phyloP scores from a whole-genome alignment of 2,888 invertebrate genomes.

The Blastobasis lacticolella region DNA sequence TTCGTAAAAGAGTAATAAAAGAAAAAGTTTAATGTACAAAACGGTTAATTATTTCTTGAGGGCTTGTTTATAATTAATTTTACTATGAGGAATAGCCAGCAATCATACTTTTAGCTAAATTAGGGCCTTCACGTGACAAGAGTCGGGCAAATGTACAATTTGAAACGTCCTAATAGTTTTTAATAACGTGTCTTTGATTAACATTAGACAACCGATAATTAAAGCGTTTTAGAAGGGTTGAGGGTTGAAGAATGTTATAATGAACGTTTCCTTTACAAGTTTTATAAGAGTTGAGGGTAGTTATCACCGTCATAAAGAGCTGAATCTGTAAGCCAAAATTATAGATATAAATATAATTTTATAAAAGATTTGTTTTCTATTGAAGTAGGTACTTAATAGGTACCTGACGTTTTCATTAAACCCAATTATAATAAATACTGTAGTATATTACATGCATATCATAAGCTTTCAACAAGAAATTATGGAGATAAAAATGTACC shows the following conservation, averaged over 20 bases:
- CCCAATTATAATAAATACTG: no score
- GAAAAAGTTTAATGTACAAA: not conserved
- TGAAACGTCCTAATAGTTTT: constrained; percentile 66
- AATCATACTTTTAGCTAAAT: constrained; percentile 65
- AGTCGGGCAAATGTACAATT: constrained; percentile 37
- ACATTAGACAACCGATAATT: constrained; percentile 63
- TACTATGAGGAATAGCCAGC: constrained; percentile 33
- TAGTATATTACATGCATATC: no score
- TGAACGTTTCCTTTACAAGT: constrained; percentile 16
- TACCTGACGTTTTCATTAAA: no score
- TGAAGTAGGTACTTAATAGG: no score
- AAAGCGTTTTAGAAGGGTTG: constrained; percentile 43
- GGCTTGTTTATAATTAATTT: constrained; percentile 33
- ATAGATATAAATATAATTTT: no score
- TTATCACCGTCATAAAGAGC: no score
- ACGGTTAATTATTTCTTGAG: not conserved
- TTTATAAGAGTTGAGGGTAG: constrained; percentile 5
- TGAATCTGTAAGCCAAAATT: no score
- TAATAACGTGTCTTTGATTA: constrained; percentile 59
- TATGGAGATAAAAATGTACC: constrained; percentile 1
- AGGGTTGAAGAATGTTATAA: constrained; percentile 22
- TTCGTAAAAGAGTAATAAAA: not conserved
- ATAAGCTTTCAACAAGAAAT: no score
- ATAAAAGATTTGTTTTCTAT: no score
- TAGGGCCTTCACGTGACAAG: constrained; percentile 45